Conservation (phyloP, 2,797 vertebrate species). For the Acanthurus lineatus region DNA sequence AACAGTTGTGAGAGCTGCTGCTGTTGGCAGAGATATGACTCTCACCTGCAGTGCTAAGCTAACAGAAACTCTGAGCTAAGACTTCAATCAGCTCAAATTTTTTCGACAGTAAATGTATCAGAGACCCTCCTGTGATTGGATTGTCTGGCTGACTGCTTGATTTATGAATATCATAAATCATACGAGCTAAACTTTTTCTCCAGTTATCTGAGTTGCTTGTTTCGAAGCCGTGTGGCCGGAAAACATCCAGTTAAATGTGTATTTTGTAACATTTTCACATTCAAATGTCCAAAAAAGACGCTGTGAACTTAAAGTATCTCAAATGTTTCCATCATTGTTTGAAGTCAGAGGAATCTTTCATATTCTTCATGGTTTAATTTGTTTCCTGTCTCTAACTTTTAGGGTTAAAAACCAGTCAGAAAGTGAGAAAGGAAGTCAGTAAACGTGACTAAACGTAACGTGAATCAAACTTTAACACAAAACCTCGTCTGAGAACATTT, state of each 20-base stretch:
- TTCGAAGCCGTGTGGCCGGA: not conserved
- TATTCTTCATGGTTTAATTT: no score
- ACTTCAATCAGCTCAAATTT: constrained; percentile 39
- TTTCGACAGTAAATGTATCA: constrained; percentile 5
- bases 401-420: no score
- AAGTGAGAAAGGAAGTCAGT: no score
- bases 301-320: not conserved
- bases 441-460: no score
- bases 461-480: no score
- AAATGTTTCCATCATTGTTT: no score
- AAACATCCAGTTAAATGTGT: no score
- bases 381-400: no score
- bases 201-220: constrained; percentile 20
- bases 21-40: constrained; percentile 24
- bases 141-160: constrained; percentile 27
- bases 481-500: no score
- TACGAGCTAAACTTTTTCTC: constrained; percentile 20
- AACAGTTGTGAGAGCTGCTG: constrained; percentile 30
- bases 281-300: no score
- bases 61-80: constrained; percentile 37
- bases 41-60: constrained; percentile 9
- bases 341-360: no score
- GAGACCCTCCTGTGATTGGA: constrained; percentile 22
- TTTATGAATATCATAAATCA: constrained; percentile 38
- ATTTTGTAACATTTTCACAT: no score